phyloP scores from a whole-genome alignment of 2,113 vertebrate genomes.

The Notarius lentiginosus region DNA sequence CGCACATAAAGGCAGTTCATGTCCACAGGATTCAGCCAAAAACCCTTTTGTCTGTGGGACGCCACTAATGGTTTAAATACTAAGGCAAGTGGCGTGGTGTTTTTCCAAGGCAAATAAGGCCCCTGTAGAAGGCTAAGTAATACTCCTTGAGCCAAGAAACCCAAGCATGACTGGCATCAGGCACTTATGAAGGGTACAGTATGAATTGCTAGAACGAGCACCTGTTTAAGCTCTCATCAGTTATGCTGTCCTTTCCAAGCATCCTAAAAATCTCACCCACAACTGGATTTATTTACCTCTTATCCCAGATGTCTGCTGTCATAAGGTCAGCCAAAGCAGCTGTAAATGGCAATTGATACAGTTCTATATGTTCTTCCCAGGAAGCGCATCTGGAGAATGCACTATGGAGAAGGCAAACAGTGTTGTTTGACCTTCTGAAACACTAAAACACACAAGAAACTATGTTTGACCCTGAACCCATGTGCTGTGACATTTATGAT shows the following conservation, averaged over 20 bases:
- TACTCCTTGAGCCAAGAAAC: conserved; percentile 21
- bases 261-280: conserved; percentile 22
- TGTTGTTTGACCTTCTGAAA: not conserved
- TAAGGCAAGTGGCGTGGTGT: conserved; percentile 44
- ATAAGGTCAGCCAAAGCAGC: conserved; percentile 36
- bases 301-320: conserved; percentile 26
- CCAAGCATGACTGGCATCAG: conserved; percentile 17
- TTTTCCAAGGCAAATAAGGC: conserved; percentile 48
- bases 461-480: not conserved
- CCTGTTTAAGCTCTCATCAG: conserved; percentile 36
- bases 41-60: conserved; percentile 41
- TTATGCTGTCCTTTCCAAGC: conserved; percentile 34
- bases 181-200: conserved; percentile 15
- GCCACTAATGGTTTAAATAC: conserved; percentile 33
- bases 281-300: conserved; percentile 44
- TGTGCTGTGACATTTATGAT: not conserved
- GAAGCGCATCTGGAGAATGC: conserved; percentile 29
- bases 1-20: not conserved
- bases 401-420: not conserved
- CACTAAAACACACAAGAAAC: not conserved
- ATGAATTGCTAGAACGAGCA: conserved; percentile 21
- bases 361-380: conserved; percentile 18
- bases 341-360: conserved; percentile 30
- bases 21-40: conserved; percentile 35
- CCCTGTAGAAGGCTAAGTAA: conserved; percentile 37